phyloP scores from a whole-genome alignment of 2,888 invertebrate genomes.

The Mylabris sibirica region DNA sequence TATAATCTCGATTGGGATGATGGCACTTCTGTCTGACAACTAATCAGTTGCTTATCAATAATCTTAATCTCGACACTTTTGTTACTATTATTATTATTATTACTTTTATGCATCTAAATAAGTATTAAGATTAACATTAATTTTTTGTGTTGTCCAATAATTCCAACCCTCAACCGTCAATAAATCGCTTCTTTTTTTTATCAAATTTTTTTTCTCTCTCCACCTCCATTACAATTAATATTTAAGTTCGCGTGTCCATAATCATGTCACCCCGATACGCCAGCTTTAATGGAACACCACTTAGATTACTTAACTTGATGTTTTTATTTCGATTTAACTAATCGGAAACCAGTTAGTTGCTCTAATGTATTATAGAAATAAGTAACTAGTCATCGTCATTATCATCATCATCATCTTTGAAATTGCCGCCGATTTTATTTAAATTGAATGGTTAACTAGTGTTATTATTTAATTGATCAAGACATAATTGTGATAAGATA shows the following conservation, averaged over 20 bases:
- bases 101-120: slow-evolving; percentile 16
- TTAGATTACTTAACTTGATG: slow-evolving; percentile 58
- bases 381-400: slow-evolving; percentile 33
- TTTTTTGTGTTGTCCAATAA: slow-evolving; percentile 15
- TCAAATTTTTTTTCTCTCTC: no score
- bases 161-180: slow-evolving; percentile 22
- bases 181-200: slow-evolving; percentile 26
- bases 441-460: background rate
- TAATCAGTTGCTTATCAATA: slow-evolving; percentile 20
- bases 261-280: slow-evolving; percentile 56
- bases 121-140: background rate
- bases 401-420: slow-evolving; percentile 25
- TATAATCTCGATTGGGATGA: slow-evolving; percentile 41
- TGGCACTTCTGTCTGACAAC: slow-evolving; percentile 32
- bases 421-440: background rate
- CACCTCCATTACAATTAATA: slow-evolving; percentile 9
- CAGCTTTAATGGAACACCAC: slow-evolving; percentile 59
- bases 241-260: slow-evolving; percentile 52
- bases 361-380: slow-evolving; percentile 50
- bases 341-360: slow-evolving; percentile 43
- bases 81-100: slow-evolving; percentile 22
- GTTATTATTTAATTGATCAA: background rate
- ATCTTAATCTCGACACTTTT: slow-evolving; percentile 22
- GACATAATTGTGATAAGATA: background rate
- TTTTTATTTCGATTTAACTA: slow-evolving; percentile 57